Conservation (phyloP, 2,888 invertebrate species). For the Macrophya alboannulata region DNA sequence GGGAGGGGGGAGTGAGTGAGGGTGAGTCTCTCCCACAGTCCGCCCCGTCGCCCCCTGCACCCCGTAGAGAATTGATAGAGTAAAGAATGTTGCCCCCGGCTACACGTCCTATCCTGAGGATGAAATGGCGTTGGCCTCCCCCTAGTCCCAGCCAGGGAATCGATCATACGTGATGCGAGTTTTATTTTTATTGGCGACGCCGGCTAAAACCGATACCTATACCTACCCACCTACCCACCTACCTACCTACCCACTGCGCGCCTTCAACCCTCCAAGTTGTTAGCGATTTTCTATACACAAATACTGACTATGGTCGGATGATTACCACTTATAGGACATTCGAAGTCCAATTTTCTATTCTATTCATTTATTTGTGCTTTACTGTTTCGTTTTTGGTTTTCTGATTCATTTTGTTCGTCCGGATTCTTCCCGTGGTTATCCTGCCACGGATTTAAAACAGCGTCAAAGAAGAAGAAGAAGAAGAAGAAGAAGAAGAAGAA, state of each 20-base stretch:
- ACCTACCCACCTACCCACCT: not conserved
- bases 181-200: conserved; percentile 75
- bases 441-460: not conserved
- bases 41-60: conserved; percentile 56
- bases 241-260: not conserved
- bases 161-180: conserved; percentile 78
- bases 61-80: conserved; percentile 74
- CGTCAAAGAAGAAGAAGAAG: not conserved
- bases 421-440: not conserved
- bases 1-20: conserved; percentile 57
- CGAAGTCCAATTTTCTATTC: not conserved
- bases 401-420: not conserved
- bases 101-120: conserved; percentile 56
- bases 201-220: conserved; percentile 50
- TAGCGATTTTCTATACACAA: conserved; percentile 1
- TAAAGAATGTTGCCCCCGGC: conserved; percentile 69
- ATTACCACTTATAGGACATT: not conserved
- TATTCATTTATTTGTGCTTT: not conserved
- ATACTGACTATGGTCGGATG: not conserved
- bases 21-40: conserved; percentile 45
- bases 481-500: not conserved
- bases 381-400: not conserved
- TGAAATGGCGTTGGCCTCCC: conserved; percentile 53
- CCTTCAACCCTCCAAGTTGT: conserved; percentile 15
- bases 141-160: conserved; percentile 69